Evolutionary conservation across 92 coral and sea anemone genomes (phyloP).

Genomic region (Epizoanthus stellaris): DNA sequence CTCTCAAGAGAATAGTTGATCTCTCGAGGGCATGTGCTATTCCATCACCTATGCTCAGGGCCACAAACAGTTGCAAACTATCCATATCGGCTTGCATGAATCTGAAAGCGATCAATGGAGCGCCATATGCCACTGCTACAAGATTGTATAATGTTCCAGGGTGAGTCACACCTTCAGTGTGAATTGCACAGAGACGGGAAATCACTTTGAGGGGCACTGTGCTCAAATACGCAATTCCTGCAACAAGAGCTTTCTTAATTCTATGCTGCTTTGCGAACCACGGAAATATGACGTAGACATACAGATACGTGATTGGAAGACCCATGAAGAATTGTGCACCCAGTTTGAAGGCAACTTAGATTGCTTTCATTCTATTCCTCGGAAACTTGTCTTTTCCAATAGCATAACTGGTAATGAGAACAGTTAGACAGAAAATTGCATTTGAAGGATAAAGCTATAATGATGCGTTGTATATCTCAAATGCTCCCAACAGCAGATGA

Average conservation of each 20-base stretch:
- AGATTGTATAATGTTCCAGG: not conserved
- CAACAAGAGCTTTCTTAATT: not conserved
- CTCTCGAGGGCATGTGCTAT: too few species aligned
- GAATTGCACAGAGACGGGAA: too few species aligned
- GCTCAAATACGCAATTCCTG: too few species aligned
- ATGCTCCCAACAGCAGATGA: not conserved
- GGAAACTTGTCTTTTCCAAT: not conserved
- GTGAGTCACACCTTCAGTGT: too few species aligned
- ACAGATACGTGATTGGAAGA: not conserved
- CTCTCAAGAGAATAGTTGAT: not conserved
- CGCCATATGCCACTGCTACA: not conserved
- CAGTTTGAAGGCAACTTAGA: not conserved
- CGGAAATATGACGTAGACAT: not conserved
- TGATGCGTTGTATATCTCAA: not conserved
- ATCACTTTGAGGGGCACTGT: too few species aligned
- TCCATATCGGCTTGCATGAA: too few species aligned
- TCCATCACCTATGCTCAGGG: too few species aligned
- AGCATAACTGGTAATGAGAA: not conserved
- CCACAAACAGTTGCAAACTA: too few species aligned
- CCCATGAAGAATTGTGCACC: too few species aligned
- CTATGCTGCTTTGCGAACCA: not conserved
- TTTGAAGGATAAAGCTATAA: not conserved
- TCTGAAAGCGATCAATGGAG: not conserved
- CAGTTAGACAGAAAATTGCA: not conserved
- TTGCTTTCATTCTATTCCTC: not conserved